Base-by-base conservation (phyloP, 2,113 vertebrate genomes). In the Pelecanoides urinatrix region DNA sequence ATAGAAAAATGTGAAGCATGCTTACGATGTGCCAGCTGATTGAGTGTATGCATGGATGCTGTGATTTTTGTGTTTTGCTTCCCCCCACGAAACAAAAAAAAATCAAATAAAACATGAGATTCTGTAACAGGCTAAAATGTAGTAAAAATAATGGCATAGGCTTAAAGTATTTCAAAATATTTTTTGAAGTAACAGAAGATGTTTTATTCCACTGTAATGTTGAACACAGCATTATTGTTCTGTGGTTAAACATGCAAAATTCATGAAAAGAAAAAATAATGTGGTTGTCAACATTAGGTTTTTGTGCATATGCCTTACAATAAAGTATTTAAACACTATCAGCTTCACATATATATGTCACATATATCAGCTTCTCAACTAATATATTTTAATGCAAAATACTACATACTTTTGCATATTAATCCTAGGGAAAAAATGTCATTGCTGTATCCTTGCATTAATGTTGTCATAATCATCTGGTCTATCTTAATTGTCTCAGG, bases 201-300 rank as follows among this genome's bases (percentile, higher is more conserved):
- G 2, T 66, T 85, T 76, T 88, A 86, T 70, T 59, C 19, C n/a
- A 42, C 42, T 65, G 6, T n/a, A 92, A 47, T 52, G 10, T 80
- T 67, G 38, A 93, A 71, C 8, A 73, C 2, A 44, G 9, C 29
- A 53, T 74, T 74, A 80, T 36, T 67, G 29, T 6, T 92, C 29
- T 77, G 63, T 83, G 38, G 47, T 30, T 77, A 88, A 93, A 86
- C 30, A 94, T 83, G 27, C n/a, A 96, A 92, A 96, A 96, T 93
- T 92, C 9, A 93, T 86, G 50, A 89, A 92, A 84, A 90, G 47
- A 44, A 86, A 94, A 93, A 90, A 45, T 84, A 88, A 84, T 75
- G 27, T 7, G 0, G 8, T 61, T 80, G 59, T 88, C 82, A 94
- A 91, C 13, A 18, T 8, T 56, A 61, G 20, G 84, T 12, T 16